These are phyloP conservation scores for Macaria liturata DNA, from an alignment of 2,888 invertebrate genomes.

Conservation along the genomic window DNA sequence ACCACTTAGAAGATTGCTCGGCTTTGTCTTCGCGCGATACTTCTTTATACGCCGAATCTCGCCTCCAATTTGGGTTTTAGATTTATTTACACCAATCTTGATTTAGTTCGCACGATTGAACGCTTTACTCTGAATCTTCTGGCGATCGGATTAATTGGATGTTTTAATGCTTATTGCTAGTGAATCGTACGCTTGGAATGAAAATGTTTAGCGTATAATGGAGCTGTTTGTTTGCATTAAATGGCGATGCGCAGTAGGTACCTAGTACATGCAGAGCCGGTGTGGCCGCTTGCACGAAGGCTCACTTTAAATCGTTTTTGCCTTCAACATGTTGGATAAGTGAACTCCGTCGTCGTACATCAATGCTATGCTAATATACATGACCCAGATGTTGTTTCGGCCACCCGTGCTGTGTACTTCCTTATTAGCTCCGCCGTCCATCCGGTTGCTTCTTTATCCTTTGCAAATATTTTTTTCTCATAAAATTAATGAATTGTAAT, in stretches of 20 bases:
- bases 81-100: constrained; percentile 49
- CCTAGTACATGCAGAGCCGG: constrained; percentile 15
- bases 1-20: constrained; percentile 79
- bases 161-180: constrained; percentile 12
- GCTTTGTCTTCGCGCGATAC: constrained; percentile 70
- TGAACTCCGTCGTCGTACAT: constrained; percentile 15
- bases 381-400: constrained; percentile 24
- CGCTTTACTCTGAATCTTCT: constrained; percentile 29
- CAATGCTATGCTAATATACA: constrained; percentile 20
- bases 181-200: constrained; percentile 16
- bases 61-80: constrained; percentile 61
- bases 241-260: constrained; percentile 18
- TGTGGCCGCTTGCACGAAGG: constrained; percentile 23
- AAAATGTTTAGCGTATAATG: constrained; percentile 21
- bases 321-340: constrained; percentile 20
- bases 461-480: background rate
- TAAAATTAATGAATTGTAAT: background rate
- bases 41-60: constrained; percentile 61
- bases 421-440: constrained; percentile 18
- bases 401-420: constrained; percentile 11
- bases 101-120: constrained; percentile 43
- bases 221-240: constrained; percentile 20
- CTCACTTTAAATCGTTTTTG: constrained; percentile 22
- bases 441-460: background rate
- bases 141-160: constrained; percentile 22